Percentiles rank a stretch among this genome's conserved stretches.
Evolutionary conservation across 2,797 vertebrate species (phyloP).

Genomic region (Chelonia mydas): DNA sequence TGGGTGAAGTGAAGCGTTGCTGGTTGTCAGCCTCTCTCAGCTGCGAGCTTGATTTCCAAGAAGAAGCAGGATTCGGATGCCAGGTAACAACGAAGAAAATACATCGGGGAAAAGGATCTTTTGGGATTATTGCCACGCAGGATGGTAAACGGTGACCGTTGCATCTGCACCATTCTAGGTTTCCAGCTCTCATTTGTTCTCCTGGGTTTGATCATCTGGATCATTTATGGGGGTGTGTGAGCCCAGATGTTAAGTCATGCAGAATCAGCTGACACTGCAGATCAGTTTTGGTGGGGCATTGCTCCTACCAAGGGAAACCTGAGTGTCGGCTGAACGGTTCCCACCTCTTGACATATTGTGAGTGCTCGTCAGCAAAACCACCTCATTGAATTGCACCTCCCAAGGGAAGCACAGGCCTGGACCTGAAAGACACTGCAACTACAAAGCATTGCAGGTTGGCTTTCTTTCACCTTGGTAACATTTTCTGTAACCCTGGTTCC

Average conservation of each 20-base stretch:
- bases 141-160: neutral
- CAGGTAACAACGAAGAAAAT: fast-evolving
- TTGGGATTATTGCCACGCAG: neutral
- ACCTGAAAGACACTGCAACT: neutral
- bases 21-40: neutral
- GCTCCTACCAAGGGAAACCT: neutral
- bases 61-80: neutral
- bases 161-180: neutral
- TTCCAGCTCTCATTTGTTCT: neutral
- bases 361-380: neutral
- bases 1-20: neutral
- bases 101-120: neutral
- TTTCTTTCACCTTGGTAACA: neutral
- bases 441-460: neutral
- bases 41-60: neutral
- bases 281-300: neutral
- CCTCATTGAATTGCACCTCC: neutral
- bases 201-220: neutral
- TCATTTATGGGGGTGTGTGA: neutral
- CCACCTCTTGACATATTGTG: neutral
- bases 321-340: neutral
- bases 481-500: neutral
- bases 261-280: neutral
- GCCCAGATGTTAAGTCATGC: neutral
- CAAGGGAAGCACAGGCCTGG: neutral